Evolutionary conservation across 2,113 vertebrate species (phyloP), one percentile per base, ranked within the genome.

Genomic region (Argyrosomus japonicus): DNA sequence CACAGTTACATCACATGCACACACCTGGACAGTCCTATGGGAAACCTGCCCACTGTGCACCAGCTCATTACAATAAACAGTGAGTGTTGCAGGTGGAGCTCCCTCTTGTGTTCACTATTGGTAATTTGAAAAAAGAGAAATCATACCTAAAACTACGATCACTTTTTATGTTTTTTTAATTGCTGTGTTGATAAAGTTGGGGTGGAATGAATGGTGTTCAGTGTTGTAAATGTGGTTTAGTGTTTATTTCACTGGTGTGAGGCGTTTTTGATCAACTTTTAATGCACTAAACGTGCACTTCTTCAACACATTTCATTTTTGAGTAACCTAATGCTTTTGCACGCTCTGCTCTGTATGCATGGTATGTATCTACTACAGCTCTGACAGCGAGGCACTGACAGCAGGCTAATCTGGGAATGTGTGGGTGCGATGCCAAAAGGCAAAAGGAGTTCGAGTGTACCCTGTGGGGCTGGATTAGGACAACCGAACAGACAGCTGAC

Each of bases 401-500:
- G 32, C 61, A 73, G 47, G 54, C 76, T 75, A 70, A 85, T 72
- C 69, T 81, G 67, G 64, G 74, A 76, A 53, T 48, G 51, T 68
- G 62, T 79, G 56, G 40, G 77, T 53, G 56, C 47, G 68, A 68
- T 13, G 58, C 60, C 53, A 74, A 54, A 74, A 82, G 75, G 50
- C 53, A 74, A 54, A 74, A 82, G 75, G 50, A 73, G 71, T 77
- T 51, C 0, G 6, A 40, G 53, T 74, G 62, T 32, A 75, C 77
- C 67, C 81, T 25, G 32, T 6, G 74, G 36, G 23, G 25, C 29
- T 61, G 29, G 62, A 83, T 77, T 62, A 71, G 73, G 67, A 53
- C n/a, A 36, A 32, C 61, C 12, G 58, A 40, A 32, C 76, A 13
- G 75, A 68, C 85, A 81, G 85, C 82, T 83, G 84, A 82, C 25